Evolutionary conservation across 1,140 invertebrate genomes (phyloP), one percentile per base, ranked within the genome.

Genomic region (Adelges cooleyi): DNA sequence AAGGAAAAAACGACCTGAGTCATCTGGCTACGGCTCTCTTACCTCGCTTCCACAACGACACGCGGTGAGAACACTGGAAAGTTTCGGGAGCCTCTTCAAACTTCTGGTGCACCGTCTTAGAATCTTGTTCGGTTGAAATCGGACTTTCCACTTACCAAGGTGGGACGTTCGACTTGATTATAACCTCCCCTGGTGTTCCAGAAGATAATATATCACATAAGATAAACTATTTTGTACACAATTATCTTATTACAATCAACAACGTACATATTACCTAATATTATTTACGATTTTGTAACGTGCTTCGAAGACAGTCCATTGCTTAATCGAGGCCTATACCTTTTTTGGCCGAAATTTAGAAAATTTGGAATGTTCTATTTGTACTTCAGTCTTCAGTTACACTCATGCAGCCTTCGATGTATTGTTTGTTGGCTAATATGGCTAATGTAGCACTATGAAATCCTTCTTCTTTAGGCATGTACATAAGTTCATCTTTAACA

Each of bases 361-460:
- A 98, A 73, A 99, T 99, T 83, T 99, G 96, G 79, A 98, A 98
- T 73, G 95, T 97, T 76, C 95, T 82, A 78, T 95, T 96, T 76
- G 95, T 95, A 10, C 99, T 78, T 20, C 89, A 86, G 70, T 97
- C 91, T 77, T 99, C 95, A 1, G 94, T 87, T 0, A 95, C 89
- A 54, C 88, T 91, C 81, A 99, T 86, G 72, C 94, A 95, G 27
- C 94, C 94, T 56, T 94, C 88, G 81, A 98, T 95, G 75, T 99
- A 95, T 77, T 99, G 97, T 80, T 99, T 99, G 75, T 99, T 99
- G n/a, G 96, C 96, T 72, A 99, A 77, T 38, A 99, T 93, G 33
- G 98, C 89, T 66, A 99, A 79, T 72, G 97, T 87, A 59, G 95
- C 91, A 70, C 91, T 92, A 71, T 91, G 88, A 72, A 99, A 77